Percentiles rank a stretch among this genome's conserved stretches.
Conservation (phyloP, 92 coral and sea anemone species). For the Virgularia gustaviana region DNA sequence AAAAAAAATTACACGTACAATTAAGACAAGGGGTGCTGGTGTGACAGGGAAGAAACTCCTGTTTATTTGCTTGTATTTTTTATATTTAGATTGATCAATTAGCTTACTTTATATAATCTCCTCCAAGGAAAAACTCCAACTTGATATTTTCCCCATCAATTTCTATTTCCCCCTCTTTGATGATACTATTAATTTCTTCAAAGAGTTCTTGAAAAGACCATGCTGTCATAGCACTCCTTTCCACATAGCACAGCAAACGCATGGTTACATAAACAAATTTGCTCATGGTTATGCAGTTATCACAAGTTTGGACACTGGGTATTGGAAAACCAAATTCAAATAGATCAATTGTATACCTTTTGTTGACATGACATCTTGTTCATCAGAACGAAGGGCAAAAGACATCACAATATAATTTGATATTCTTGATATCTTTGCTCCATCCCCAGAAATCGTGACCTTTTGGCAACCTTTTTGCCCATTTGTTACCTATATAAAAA, state of each 20-base stretch:
- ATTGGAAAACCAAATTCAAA: no score
- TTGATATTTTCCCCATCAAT: conserved; percentile 28
- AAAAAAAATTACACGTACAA: no score
- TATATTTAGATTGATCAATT: neutral
- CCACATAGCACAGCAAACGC: conserved; percentile 33
- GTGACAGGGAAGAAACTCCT: neutral
- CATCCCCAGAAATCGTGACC: conserved; percentile 42
- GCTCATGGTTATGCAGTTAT: no score
- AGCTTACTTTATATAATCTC: conserved; percentile 3
- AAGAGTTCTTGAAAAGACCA: conserved; percentile 30
- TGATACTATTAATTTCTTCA: conserved; percentile 28
- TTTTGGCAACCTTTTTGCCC: conserved; percentile 13
- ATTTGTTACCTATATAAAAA: conserved; percentile 20
- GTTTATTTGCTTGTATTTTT: neutral
- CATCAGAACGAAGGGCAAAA: conserved; percentile 25
- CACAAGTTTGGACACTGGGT: no score
- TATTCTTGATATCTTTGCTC: conserved; percentile 35
- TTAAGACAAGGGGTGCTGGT: neutral
- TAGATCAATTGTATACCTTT: conserved; percentile 35
- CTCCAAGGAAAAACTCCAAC: no score
- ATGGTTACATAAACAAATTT: conserved; percentile 38
- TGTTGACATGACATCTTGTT: conserved; percentile 34
- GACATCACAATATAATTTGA: no score
- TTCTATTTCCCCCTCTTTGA: conserved; percentile 35
- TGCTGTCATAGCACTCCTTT: conserved; percentile 25